These are phyloP conservation scores for Jaculus jaculus DNA, from an alignment of 2,113 vertebrate species.

Conservation along the genomic window DNA sequence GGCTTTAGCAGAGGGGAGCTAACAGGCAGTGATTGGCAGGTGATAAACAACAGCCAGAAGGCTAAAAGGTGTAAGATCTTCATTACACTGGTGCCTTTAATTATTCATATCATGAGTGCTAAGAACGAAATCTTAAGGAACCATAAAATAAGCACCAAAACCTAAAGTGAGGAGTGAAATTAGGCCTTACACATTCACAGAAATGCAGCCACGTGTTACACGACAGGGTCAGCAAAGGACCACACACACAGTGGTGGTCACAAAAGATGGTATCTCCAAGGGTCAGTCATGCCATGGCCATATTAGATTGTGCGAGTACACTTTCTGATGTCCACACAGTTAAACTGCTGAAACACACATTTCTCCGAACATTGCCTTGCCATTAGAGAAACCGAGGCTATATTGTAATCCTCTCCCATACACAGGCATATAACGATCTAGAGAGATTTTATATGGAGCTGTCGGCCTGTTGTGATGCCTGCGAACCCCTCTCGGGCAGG, in stretches of 20 bases:
- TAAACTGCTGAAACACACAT: not conserved
- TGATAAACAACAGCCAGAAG: not conserved
- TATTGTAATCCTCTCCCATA: not conserved
- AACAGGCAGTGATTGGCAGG: too few species aligned
- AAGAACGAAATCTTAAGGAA: not conserved
- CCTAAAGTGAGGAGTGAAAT: not conserved
- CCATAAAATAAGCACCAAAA: not conserved
- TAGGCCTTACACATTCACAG: not conserved
- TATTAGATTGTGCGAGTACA: not conserved
- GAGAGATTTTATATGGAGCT: not conserved
- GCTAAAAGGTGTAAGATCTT: not conserved
- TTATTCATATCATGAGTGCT: not conserved
- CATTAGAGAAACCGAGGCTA: not conserved
- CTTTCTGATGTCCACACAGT: not conserved
- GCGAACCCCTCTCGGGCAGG: accelerated
- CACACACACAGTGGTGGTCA: not conserved
- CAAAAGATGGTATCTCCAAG: accelerated
- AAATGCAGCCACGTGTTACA: not conserved
- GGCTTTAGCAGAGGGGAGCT: not conserved
- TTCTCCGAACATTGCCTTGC: not conserved
- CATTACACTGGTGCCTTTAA: not conserved
- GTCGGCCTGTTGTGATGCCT: not conserved
- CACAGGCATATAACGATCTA: not conserved
- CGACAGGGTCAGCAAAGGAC: not conserved
- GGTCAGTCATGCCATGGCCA: not conserved